Conservation (phyloP, 2,113 vertebrate genomes). For the Promerops cafer region DNA sequence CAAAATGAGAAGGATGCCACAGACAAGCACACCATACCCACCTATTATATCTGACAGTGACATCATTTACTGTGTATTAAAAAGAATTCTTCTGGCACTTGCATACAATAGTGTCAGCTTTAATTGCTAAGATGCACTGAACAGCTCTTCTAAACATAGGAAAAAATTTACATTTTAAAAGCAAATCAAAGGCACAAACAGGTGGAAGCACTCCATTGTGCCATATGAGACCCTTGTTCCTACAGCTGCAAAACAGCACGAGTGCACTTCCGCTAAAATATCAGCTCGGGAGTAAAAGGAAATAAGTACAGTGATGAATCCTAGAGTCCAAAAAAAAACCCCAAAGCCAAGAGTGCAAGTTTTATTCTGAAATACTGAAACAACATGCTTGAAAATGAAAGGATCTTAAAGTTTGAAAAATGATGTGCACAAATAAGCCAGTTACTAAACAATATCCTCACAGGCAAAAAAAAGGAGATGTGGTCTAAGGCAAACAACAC, state of each 20-base stretch:
- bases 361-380: background rate
- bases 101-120: slow-evolving; percentile 1
- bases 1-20: background rate
- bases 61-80: background rate
- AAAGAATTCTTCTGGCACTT: slow-evolving; percentile 11
- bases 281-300: background rate
- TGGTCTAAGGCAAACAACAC: background rate
- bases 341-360: background rate
- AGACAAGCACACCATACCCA: background rate
- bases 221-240: background rate
- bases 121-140: slow-evolving; percentile 9
- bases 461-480: background rate
- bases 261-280: background rate
- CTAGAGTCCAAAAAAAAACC: background rate
- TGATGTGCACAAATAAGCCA: background rate
- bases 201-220: slow-evolving; percentile 26
- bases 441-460: background rate
- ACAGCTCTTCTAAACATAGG: slow-evolving; percentile 26
- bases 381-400: background rate
- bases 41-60: slow-evolving; percentile 5
- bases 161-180: slow-evolving; percentile 41
- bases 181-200: slow-evolving; percentile 24
- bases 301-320: background rate
- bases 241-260: background rate
- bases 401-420: background rate